phyloP scores from a whole-genome alignment of 1,140 invertebrate genomes.

The Odontomachus brunneus region DNA sequence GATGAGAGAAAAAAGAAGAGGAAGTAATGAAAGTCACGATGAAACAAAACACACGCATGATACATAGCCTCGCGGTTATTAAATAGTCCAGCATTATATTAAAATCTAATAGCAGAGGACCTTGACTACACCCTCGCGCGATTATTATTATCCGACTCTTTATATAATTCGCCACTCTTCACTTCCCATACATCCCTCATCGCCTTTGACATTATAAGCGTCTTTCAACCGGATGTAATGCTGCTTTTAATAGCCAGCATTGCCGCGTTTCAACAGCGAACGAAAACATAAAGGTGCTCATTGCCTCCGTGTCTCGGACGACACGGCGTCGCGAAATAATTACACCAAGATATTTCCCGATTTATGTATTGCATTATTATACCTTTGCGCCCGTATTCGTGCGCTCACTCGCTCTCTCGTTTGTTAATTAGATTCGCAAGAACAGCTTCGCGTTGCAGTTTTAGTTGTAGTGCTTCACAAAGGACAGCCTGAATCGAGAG shows the following conservation, averaged over 20 bases:
- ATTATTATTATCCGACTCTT: constrained; percentile 12
- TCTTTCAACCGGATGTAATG: neutral
- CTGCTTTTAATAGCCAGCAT: neutral
- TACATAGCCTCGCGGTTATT: too few relatives aligned
- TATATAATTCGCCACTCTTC: constrained; percentile 9
- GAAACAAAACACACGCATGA: too few relatives aligned
- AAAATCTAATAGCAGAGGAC: neutral
- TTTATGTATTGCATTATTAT: constrained; percentile 1
- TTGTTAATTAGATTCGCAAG: constrained; percentile 5
- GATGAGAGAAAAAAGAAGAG: too few relatives aligned
- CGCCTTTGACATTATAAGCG: neutral
- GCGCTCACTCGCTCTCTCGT: too few relatives aligned
- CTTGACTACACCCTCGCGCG: neutral
- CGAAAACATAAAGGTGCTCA: neutral
- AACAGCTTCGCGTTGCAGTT: neutral
- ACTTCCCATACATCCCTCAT: neutral
- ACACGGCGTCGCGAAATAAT: neutral
- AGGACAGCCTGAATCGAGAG: neutral
- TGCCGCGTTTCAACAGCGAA: neutral
- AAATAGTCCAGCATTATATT: too few relatives aligned
- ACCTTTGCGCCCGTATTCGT: too few relatives aligned
- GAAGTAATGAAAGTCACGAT: too few relatives aligned
- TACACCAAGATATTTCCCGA: neutral
- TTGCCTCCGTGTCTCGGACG: neutral
- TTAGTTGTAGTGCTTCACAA: neutral